phyloP scores from a whole-genome alignment of 2,888 invertebrate genomes.

The Carterocephalus palaemon region DNA sequence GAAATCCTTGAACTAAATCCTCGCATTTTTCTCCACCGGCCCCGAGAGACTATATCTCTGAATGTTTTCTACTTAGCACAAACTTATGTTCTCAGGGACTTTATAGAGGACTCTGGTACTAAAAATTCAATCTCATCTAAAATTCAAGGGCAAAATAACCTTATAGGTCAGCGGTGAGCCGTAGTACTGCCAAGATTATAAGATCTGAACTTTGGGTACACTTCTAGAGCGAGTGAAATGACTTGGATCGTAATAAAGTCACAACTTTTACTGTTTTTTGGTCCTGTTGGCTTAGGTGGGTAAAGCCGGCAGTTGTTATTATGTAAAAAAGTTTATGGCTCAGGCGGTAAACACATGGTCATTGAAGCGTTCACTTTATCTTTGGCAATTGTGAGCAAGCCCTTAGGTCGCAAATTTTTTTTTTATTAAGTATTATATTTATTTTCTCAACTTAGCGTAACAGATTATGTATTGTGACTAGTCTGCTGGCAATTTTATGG shows the following conservation, averaged over 20 bases:
- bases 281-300: neutral
- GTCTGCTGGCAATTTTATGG: too few species aligned
- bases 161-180: slow-evolving; percentile 15
- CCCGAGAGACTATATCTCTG: too few species aligned
- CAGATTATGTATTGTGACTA: too few species aligned
- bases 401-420: too few species aligned
- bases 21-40: too few species aligned
- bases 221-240: neutral
- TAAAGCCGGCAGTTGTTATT: neutral
- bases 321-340: neutral
- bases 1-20: too few species aligned
- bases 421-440: too few species aligned
- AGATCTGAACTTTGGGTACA: slow-evolving; percentile 2
- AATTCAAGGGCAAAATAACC: slow-evolving; percentile 6
- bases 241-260: neutral
- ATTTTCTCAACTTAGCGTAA: too few species aligned
- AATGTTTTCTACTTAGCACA: slow-evolving; percentile 16
- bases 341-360: too few species aligned
- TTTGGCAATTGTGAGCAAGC: too few species aligned
- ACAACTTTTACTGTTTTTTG: neutral
- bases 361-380: too few species aligned
- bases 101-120: slow-evolving; percentile 4
- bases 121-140: slow-evolving; percentile 19
- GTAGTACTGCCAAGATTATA: slow-evolving; percentile 1
- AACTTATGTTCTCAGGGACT: slow-evolving; percentile 7